Conservation (phyloP, 2,113 vertebrate genomes). For the Mus musculus region DNA sequence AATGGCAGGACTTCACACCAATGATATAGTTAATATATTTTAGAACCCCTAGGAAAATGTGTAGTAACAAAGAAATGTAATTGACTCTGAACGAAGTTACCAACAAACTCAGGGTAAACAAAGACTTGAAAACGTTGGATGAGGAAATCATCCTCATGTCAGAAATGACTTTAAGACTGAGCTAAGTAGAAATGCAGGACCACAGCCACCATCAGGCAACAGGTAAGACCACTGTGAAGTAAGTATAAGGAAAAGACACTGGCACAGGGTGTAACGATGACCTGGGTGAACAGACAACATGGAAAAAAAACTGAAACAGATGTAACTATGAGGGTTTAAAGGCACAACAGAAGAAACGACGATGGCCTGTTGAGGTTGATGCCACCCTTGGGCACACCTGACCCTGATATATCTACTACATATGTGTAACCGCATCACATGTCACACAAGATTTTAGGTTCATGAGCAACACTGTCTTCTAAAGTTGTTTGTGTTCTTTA, state of each 20-base stretch:
- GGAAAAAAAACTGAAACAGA: conserved; percentile 22
- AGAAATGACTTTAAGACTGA: conserved; percentile 2
- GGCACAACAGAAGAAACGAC: not conserved
- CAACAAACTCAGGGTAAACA: not conserved
- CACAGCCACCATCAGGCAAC: not conserved
- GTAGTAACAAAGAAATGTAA: too few relatives aligned
- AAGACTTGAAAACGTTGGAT: not conserved
- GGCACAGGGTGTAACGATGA: not conserved
- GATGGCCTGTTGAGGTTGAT: not conserved
- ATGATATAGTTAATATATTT: not conserved
- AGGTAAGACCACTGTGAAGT: not conserved
- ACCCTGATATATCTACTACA: not conserved
- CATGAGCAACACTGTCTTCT: not conserved
- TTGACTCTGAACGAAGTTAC: too few relatives aligned
- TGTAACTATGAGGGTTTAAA: not conserved
- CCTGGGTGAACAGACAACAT: not conserved
- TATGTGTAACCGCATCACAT: not conserved
- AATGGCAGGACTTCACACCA: conserved; percentile 12
- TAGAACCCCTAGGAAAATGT: not conserved
- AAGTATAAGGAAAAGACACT: not conserved
- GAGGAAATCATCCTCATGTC: not conserved
- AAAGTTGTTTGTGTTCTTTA: not conserved
- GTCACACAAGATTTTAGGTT: not conserved
- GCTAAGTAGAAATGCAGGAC: not conserved
- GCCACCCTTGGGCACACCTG: not conserved